Evolutionary conservation across 2,797 vertebrate species (phyloP), one percentile per base, ranked within the genome.

Genomic region (Parauchenoglanis punctatus): DNA sequence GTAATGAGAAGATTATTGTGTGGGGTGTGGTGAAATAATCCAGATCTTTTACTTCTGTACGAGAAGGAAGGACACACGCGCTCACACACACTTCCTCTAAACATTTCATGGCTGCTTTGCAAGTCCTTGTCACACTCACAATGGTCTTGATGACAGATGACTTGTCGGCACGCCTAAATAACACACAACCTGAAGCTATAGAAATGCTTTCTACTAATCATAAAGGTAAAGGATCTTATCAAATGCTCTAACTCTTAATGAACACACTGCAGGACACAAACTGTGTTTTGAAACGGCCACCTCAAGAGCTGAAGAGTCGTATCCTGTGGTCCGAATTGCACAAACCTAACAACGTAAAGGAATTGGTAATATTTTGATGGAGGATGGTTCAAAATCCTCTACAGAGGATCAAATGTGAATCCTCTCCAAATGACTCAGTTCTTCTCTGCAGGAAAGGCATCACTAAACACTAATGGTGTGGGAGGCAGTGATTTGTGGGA

Each of bases 21-120:
- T 82, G 28, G 56, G 13, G 11, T 28, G 76, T 0, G 11, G 1
- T 61, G 44, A 67, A 28, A 25, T 2, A 44, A 61, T 61, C 20
- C 52, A 40, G 44, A 83, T 81, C 78, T 83, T 59, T 83, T 68
- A 77, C 10, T 44, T 52, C 8, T 75, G 15, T 77, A 86, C 83
- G 2, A 82, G 40, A 77, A 59, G 80, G 61, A 88, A 88, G 46
- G 25, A 85, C 77, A 80, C n/a, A 56, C 76, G 58, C 77, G 35
- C 54, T 31, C 52, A 78, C 1, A 54, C 0, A 80, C 77, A 81
- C 58, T 85, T 88, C 83, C 83, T 85, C 58, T 23, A 49, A 73
- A 13, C 15, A 40, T 28, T 72, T 72, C 75, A 5, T 12, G 7
- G 3, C 31, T 31, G 7, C 52, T 40, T 70, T 25, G 18, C 49